phyloP scores from a whole-genome alignment of 2,888 invertebrate species.

The Eueremaeus valkanovi region DNA sequence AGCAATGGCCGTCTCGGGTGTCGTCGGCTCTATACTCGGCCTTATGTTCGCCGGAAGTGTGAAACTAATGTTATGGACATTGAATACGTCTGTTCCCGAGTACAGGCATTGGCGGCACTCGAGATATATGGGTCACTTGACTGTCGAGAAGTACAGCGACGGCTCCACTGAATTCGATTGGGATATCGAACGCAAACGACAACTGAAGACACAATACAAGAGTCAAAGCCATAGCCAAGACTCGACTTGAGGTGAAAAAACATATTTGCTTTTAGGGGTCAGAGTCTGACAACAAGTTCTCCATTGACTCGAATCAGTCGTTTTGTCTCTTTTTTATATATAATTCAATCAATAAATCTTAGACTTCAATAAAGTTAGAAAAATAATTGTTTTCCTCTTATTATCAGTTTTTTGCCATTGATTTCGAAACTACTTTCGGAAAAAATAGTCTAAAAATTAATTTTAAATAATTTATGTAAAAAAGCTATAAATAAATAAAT shows the following conservation, averaged over 20 bases:
- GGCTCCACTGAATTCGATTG: conserved; percentile 8
- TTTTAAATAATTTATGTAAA: not conserved
- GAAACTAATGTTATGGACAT: conserved; percentile 19
- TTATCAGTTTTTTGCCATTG: too few species aligned
- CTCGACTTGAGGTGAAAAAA: too few species aligned
- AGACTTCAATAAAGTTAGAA: not conserved
- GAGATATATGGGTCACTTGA: not conserved
- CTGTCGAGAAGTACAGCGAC: conserved; percentile 9
- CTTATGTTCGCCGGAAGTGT: conserved; percentile 6
- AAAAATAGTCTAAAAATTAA: not conserved
- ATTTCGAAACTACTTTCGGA: too few species aligned
- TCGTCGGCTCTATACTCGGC: conserved; percentile 27
- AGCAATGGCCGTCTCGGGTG: conserved; percentile 34
- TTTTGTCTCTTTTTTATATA: too few species aligned
- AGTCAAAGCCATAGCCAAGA: not conserved
- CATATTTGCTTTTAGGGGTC: too few species aligned
- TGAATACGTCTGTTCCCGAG: conserved; percentile 32
- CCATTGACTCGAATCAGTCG: not conserved
- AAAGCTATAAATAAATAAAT: not conserved
- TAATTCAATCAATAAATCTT: not conserved
- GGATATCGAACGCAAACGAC: not conserved
- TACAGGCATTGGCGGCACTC: conserved; percentile 11
- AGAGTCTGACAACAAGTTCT: not conserved
- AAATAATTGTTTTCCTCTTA: not conserved
- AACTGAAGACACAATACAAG: not conserved